Conservation (phyloP, 2,888 invertebrate genomes). For the Cephus pulcher region DNA sequence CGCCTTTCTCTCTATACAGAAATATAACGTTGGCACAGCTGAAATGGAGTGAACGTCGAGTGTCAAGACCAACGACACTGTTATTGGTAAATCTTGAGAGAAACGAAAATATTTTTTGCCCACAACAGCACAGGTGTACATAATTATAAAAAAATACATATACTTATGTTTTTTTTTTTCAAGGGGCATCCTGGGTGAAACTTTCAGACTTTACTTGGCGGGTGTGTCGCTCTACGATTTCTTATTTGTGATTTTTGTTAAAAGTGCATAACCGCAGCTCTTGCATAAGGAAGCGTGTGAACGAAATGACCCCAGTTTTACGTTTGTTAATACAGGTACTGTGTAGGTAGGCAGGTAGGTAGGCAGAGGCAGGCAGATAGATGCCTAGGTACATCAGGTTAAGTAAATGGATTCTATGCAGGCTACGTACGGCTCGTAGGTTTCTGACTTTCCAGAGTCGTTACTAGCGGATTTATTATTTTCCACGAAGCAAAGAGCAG, state of each 20-base stretch:
- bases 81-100: not conserved
- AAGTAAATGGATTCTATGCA: not conserved
- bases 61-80: not conserved
- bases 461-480: not conserved
- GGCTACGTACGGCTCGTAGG: not conserved
- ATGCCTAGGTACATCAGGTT: not conserved
- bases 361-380: not conserved
- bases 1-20: conserved; percentile 1
- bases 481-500: not conserved
- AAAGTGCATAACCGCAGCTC: not conserved
- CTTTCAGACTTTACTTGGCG: not conserved
- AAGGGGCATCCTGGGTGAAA: not conserved
- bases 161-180: not conserved
- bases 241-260: not conserved
- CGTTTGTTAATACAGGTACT: not conserved
- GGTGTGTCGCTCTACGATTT: not conserved
- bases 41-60: not conserved
- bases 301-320: conserved; percentile 49
- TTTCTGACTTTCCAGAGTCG: not conserved
- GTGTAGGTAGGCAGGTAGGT: not conserved
- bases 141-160: not conserved
- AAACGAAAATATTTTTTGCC: not conserved
- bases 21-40: not conserved
- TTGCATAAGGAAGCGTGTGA: conserved; percentile 58
- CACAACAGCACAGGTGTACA: not conserved